These are phyloP conservation scores for Epistrophe eligans DNA, from an alignment of 2,888 invertebrate genomes.

Conservation along the genomic window DNA sequence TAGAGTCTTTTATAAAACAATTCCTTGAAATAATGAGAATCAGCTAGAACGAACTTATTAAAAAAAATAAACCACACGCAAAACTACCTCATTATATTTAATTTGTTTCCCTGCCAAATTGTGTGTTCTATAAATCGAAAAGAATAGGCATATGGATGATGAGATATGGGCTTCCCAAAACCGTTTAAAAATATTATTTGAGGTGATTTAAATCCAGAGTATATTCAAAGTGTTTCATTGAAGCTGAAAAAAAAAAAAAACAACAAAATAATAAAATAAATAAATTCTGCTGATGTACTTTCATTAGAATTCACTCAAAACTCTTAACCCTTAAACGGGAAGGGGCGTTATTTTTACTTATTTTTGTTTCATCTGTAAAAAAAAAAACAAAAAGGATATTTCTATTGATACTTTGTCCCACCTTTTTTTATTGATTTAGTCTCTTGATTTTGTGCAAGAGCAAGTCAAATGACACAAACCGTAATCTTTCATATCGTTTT, in stretches of 20 bases:
- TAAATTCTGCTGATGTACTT: neutral
- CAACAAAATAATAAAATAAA: neutral
- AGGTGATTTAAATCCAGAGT: neutral
- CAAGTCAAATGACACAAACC: constrained; percentile 44
- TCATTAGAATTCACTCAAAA: neutral
- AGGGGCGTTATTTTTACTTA: constrained; percentile 28
- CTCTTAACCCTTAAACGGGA: neutral
- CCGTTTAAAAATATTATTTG: neutral
- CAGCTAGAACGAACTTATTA: neutral
- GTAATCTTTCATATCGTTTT: constrained; percentile 54
- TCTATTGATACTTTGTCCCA: constrained; percentile 32
- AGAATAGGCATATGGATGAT: neutral
- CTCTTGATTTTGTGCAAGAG: constrained; percentile 34
- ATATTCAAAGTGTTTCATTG: neutral
- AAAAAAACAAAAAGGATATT: constrained; percentile 17
- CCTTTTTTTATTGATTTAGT: constrained; percentile 52
- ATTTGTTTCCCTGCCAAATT: neutral
- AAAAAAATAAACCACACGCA: neutral
- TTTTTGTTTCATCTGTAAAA: neutral
- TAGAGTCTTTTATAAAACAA: no score
- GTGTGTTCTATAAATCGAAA: neutral
- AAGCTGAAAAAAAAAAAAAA: neutral
- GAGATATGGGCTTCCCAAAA: neutral
- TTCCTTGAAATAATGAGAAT: neutral
- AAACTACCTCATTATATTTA: neutral